phyloP scores from a whole-genome alignment of 2,888 invertebrate genomes.

The Theodoxus fluviatilis region DNA sequence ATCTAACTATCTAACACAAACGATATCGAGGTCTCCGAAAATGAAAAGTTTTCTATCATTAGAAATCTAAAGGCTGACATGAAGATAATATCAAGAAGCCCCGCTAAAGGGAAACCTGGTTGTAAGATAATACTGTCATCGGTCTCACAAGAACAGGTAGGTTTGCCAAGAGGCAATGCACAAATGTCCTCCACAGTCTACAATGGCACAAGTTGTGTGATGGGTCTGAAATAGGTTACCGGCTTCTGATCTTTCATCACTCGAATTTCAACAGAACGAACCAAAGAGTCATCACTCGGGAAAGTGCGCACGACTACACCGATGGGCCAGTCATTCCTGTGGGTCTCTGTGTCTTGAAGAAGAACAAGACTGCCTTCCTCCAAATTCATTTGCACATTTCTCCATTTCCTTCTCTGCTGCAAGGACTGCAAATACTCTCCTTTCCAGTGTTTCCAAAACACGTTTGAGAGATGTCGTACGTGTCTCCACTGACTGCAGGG shows the following conservation, averaged over 20 bases:
- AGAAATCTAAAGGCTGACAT: too few relatives aligned
- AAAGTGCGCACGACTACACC: background rate
- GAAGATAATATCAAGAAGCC: too few relatives aligned
- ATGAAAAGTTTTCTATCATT: too few relatives aligned
- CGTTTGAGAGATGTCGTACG: background rate
- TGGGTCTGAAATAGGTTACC: background rate
- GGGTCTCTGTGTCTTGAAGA: background rate
- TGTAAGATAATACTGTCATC: too few relatives aligned
- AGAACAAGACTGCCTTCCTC: background rate
- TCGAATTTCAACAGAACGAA: constrained; percentile 5
- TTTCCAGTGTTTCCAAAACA: constrained; percentile 5
- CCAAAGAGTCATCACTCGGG: constrained; percentile 1
- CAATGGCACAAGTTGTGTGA: background rate
- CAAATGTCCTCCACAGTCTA: too few relatives aligned
- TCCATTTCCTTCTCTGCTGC: constrained; percentile 1
- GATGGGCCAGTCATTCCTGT: background rate
- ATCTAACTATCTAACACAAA: too few relatives aligned
- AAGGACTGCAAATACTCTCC: background rate
- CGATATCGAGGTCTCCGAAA: too few relatives aligned
- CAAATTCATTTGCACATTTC: background rate
- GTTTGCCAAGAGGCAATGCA: too few relatives aligned
- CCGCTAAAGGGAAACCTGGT: too few relatives aligned
- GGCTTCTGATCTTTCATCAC: background rate
- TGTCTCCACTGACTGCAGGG: too few relatives aligned
- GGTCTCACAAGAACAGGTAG: too few relatives aligned